Percentiles rank a stretch among this genome's conserved stretches.
These are phyloP conservation scores for Setipinna tenuifilis DNA, from an alignment of 2,797 vertebrate genomes.

Conservation along the genomic window DNA sequence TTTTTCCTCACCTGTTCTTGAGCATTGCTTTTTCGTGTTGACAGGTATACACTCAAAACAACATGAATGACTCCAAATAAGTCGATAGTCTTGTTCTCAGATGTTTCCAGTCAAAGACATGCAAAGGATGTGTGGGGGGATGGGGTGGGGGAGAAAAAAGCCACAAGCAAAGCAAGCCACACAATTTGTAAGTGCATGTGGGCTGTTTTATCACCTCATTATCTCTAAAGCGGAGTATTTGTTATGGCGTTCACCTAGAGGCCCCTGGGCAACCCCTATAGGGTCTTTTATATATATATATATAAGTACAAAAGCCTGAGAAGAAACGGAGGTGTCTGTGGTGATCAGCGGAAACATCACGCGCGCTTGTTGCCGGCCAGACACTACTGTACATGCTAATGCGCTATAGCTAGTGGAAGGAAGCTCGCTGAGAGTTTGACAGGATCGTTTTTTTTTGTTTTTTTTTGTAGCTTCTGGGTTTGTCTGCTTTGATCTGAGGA, in stretches of 20 bases:
- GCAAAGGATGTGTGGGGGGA: neutral
- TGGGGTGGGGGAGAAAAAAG: too few relatives aligned
- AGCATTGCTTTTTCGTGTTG: conserved; percentile 42
- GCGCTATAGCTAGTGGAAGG: neutral
- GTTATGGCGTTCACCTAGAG: neutral
- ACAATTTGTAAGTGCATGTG: neutral
- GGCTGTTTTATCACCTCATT: neutral
- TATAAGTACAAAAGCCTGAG: neutral
- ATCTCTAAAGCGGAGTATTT: neutral
- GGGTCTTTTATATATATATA: conserved; percentile 13
- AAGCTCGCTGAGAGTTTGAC: neutral
- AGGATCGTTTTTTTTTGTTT: neutral
- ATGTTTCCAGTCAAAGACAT: neutral
- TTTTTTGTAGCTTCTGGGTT: neutral
- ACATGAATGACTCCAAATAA: conserved; percentile 40
- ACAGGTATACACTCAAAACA: conserved; percentile 32
- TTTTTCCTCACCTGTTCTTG: neutral
- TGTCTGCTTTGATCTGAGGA: neutral
- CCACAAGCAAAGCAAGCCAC: neutral
- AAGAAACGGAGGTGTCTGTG: neutral
- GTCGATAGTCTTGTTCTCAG: conserved; percentile 37
- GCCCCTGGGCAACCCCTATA: neutral
- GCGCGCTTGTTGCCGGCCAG: neutral
- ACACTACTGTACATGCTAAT: conserved; percentile 12
- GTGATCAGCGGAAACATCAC: neutral